Conservation (phyloP, 2,888 invertebrate genomes). For the Tinea semifulvella region DNA sequence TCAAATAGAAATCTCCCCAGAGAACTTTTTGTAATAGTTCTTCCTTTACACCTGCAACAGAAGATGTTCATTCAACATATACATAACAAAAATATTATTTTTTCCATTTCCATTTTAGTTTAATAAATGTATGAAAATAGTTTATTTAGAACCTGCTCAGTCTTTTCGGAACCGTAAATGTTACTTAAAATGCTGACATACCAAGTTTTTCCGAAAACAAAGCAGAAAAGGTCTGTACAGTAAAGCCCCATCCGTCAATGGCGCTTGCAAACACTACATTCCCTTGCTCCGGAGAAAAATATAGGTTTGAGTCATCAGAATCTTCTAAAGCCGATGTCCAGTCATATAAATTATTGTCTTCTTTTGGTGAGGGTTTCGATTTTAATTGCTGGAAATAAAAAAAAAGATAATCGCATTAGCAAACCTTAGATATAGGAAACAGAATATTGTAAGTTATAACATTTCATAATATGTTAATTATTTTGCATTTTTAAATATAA, state of each 20-base stretch:
- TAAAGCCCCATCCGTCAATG: slow-evolving; percentile 90
- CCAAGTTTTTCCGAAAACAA: slow-evolving; percentile 77
- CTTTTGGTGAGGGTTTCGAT: slow-evolving; percentile 26
- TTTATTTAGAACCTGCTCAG: too few species aligned
- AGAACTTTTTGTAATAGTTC: slow-evolving; percentile 79
- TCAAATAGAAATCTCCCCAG: slow-evolving; percentile 95
- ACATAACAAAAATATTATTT: too few species aligned
- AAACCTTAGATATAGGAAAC: too few species aligned
- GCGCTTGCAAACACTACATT: slow-evolving; percentile 98
- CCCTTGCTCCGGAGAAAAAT: slow-evolving; percentile 91
- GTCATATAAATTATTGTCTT: slow-evolving; percentile 64
- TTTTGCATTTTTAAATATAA: too few species aligned
- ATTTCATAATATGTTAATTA: too few species aligned
- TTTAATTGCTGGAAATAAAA: slow-evolving; percentile 30
- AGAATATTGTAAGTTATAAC: too few species aligned
- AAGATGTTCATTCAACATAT: too few species aligned
- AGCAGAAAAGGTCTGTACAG: slow-evolving; percentile 82
- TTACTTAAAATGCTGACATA: too few species aligned
- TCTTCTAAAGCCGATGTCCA: slow-evolving; percentile 86
- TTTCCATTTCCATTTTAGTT: too few species aligned
- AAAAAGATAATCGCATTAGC: too few species aligned
- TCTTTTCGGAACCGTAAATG: neutral
- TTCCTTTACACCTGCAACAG: slow-evolving; percentile 72
- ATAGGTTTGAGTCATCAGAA: slow-evolving; percentile 85
- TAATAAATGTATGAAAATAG: too few species aligned